phyloP scores from a whole-genome alignment of 2,113 vertebrate species.

The Festucalex cinctus region DNA sequence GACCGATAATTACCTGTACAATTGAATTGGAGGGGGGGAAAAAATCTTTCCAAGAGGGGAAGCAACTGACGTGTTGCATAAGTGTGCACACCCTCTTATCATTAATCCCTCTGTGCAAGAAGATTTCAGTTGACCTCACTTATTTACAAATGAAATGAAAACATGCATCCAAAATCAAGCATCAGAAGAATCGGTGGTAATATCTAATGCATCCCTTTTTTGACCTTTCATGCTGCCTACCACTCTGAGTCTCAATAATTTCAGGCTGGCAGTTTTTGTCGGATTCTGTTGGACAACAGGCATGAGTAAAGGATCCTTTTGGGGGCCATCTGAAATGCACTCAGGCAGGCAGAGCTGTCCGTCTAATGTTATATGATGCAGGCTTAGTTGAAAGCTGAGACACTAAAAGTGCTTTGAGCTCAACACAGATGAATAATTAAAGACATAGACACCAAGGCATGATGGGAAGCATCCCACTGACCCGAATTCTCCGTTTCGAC shows the following conservation, averaged over 20 bases:
- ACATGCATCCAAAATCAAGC: background rate
- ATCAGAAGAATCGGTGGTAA: background rate
- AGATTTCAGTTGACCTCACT: background rate
- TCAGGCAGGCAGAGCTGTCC: background rate
- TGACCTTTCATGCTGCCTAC: background rate
- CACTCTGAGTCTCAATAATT: background rate
- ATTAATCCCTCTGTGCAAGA: no score
- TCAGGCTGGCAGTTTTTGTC: background rate
- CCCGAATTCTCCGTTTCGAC: conserved; percentile 47
- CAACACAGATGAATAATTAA: conserved; percentile 63
- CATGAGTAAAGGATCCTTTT: background rate
- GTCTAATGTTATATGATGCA: conserved; percentile 14
- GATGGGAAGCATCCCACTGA: conserved; percentile 60
- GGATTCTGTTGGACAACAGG: background rate
- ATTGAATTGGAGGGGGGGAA: no score
- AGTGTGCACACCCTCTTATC: no score
- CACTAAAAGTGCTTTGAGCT: conserved; percentile 13
- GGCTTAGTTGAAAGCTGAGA: conserved; percentile 28
- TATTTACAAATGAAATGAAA: background rate
- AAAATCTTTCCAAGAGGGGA: no score
- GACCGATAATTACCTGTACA: no score
- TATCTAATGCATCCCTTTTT: background rate
- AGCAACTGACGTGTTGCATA: no score
- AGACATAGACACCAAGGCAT: conserved; percentile 36
- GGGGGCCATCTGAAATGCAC: conserved; percentile 16